Base-by-base conservation (phyloP, 2,113 vertebrate genomes). In the Phrynocephalus versicolor region DNA sequence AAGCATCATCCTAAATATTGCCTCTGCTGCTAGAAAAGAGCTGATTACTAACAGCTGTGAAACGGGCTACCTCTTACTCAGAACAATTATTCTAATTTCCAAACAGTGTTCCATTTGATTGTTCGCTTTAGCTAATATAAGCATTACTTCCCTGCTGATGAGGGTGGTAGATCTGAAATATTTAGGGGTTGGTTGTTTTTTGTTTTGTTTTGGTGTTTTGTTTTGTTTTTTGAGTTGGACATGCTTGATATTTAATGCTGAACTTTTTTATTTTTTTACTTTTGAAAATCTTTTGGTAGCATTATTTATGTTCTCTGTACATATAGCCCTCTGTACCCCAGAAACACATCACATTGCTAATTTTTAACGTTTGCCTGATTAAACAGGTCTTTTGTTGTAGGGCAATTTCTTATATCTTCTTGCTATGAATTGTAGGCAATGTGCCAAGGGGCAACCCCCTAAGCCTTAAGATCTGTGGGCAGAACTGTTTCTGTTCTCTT, bases 271-370 rank as follows among this genome's bases (percentile, higher is more conserved):
- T n/a, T n/a, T n/a, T n/a, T n/a, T n/a, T n/a, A n/a, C n/a, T n/a
- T n/a, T n/a, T n/a, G n/a, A n/a, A n/a, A n/a, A 23, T 30, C 27
- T 1, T 55, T 87, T 35, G 58, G 58, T 15, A 41, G 41, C 37
- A 67, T 64, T 70, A 84, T 18, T 79, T 4, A 58, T 84, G 84
- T 89, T 74, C 37, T 81, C 58, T 35, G 18, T 58, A 73, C 18
- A 1, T 82, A 33, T 70, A 27, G 9, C 45, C 64, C 2, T 70
- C 67, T 27, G 15, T 37, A 23, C 6, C 62, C 69, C 83, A 79
- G 81, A 89, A 84, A 84, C 3, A 3, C 69, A 18, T 5, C 82
- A 60, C 64, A 15, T 23, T 77, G 21, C 30, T 81, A 27, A n/a
- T 57, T 2, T 76, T 30, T 21, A 62, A 23, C 27, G 2, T 2